phyloP scores from a whole-genome alignment of 2,888 invertebrate species.

The Diplolepis rosae region DNA sequence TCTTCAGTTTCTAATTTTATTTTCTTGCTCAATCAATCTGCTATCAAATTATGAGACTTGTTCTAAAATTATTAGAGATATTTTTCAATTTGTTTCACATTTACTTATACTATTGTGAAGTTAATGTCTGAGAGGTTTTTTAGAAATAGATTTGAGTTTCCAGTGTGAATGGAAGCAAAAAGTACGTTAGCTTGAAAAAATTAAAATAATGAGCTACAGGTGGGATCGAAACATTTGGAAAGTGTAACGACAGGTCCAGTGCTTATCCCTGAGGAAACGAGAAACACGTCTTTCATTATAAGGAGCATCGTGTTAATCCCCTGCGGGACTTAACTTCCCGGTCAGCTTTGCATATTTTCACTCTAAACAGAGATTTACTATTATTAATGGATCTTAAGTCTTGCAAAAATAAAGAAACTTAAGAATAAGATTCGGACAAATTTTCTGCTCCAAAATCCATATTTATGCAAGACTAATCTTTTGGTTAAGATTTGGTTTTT shows the following conservation, averaged over 20 bases:
- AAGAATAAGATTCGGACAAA: background rate
- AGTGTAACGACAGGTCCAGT: constrained; percentile 34
- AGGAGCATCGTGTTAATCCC: constrained; percentile 34
- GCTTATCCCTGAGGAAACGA: constrained; percentile 26
- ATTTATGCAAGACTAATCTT: background rate
- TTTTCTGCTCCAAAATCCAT: background rate
- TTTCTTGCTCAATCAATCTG: background rate
- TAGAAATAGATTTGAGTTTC: background rate
- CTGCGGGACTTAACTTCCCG: background rate
- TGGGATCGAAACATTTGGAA: constrained; percentile 20
- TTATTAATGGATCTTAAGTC: constrained; percentile 1
- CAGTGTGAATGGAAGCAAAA: background rate
- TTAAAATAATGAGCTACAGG: constrained; percentile 11
- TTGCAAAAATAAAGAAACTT: background rate
- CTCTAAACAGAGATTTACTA: constrained; percentile 29
- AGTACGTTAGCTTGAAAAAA: background rate
- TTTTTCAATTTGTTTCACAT: too few species aligned
- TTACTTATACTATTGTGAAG: background rate
- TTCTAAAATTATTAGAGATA: too few species aligned
- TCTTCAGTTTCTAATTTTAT: background rate
- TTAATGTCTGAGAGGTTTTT: background rate
- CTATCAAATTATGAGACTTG: too few species aligned
- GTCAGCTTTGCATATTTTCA: constrained; percentile 39
- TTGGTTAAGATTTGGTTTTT: background rate
- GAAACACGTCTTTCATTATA: constrained; percentile 22